phyloP scores from a whole-genome alignment of 2,888 invertebrate genomes.

The Drosophila histrio region DNA sequence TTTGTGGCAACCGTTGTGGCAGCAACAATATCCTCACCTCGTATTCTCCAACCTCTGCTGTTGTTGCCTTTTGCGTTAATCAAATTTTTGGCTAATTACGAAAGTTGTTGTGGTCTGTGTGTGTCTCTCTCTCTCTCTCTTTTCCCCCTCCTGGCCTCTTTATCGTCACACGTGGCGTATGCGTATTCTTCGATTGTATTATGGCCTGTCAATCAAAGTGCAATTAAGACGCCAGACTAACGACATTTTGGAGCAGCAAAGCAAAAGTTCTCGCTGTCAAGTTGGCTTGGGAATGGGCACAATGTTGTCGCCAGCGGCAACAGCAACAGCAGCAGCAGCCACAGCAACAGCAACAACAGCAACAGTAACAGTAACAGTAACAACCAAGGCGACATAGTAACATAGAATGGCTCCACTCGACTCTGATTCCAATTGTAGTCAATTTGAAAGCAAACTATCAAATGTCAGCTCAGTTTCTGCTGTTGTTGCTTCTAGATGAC shows the following conservation, averaged over 20 bases:
- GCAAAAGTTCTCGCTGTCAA: slow-evolving; percentile 53
- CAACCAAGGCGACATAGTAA: slow-evolving; percentile 62
- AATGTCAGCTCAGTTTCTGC: slow-evolving; percentile 66
- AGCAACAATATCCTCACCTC: background rate
- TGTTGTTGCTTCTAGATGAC: slow-evolving; percentile 51
- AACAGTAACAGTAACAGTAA: slow-evolving; percentile 30
- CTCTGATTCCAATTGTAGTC: slow-evolving; percentile 66
- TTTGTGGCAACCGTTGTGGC: slow-evolving; percentile 43
- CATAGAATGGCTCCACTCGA: slow-evolving; percentile 58
- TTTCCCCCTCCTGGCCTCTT: background rate
- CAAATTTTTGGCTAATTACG: slow-evolving; percentile 57
- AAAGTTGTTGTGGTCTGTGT: slow-evolving; percentile 28
- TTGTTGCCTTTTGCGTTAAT: slow-evolving; percentile 31
- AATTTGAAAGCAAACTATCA: slow-evolving; percentile 80
- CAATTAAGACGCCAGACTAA: slow-evolving; percentile 61
- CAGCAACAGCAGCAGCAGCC: slow-evolving; percentile 22
- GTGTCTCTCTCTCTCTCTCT: background rate
- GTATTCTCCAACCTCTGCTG: no score
- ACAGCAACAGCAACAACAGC: slow-evolving; percentile 23
- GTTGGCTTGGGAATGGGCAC: slow-evolving; percentile 70
- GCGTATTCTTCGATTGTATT: slow-evolving; percentile 16
- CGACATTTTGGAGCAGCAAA: slow-evolving; percentile 43
- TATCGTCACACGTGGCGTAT: slow-evolving; percentile 41
- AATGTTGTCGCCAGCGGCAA: slow-evolving; percentile 54
- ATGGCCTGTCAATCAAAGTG: slow-evolving; percentile 54